phyloP scores from a whole-genome alignment of 2,113 vertebrate genomes.

The Tachycineta bicolor region DNA sequence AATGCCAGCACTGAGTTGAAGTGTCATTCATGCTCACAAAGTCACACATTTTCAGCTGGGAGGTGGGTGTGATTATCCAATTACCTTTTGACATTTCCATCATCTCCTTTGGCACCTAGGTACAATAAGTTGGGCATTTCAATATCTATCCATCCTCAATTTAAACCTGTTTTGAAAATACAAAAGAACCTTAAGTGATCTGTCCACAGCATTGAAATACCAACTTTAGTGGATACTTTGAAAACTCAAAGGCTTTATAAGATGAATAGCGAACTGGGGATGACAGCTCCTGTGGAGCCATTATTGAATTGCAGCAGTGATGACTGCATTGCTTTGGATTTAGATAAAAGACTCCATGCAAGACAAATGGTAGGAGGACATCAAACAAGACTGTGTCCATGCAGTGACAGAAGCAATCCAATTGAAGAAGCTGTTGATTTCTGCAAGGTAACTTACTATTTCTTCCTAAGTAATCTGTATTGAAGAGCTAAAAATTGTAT shows the following conservation, averaged over 20 bases:
- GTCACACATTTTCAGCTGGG: background rate
- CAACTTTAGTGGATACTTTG: conserved; percentile 79
- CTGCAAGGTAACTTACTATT: conserved; percentile 87
- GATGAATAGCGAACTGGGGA: conserved; percentile 95
- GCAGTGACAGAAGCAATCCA: conserved; percentile 95
- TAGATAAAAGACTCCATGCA: conserved; percentile 97
- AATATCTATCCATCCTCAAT: conserved; percentile 65
- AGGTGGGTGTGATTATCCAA: conserved; percentile 39
- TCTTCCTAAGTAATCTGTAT: conserved; percentile 89
- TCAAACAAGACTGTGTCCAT: conserved; percentile 96
- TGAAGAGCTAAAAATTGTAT: conserved; percentile 81
- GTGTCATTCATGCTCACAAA: background rate
- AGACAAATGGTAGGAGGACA: conserved; percentile 96
- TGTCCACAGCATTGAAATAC: conserved; percentile 78
- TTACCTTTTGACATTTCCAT: conserved; percentile 63
- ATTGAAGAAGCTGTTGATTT: conserved; percentile 92
- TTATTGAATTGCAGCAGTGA: conserved; percentile 95
- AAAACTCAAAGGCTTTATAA: conserved; percentile 87
- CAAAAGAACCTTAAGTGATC: conserved; percentile 80
- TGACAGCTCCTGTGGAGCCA: conserved; percentile 93
- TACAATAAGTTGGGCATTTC: conserved; percentile 70
- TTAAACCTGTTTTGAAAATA: conserved; percentile 75
- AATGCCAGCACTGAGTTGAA: background rate
- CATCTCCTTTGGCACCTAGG: conserved; percentile 33
- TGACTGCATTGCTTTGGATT: conserved; percentile 97